phyloP scores from a whole-genome alignment of 1,140 invertebrate genomes.

The Drosophila lini region DNA sequence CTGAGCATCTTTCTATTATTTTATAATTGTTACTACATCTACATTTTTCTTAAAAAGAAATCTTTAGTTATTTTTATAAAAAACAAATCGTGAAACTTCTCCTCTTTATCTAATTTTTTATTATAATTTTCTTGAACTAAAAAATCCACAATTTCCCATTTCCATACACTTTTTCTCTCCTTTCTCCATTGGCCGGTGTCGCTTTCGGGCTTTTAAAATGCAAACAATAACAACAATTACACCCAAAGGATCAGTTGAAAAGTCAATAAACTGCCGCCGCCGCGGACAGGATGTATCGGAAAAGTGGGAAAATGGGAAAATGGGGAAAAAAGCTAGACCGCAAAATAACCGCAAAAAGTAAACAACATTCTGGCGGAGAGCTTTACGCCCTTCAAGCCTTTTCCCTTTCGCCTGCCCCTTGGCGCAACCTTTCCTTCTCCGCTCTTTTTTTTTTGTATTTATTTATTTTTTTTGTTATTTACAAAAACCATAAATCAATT shows the following conservation, averaged over 20 bases:
- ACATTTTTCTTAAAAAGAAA: too few relatives aligned
- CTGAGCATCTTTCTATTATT: too few relatives aligned
- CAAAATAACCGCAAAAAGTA: conserved; percentile 81
- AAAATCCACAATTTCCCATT: too few relatives aligned
- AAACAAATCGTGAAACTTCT: too few relatives aligned
- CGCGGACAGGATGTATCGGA: conserved; percentile 25
- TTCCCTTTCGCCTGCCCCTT: conserved; percentile 25
- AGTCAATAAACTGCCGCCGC: conserved; percentile 66
- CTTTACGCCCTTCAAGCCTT: conserved; percentile 17
- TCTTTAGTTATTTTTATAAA: too few relatives aligned
- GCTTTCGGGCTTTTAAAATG: conserved; percentile 51
- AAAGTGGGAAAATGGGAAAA: conserved; percentile 25
- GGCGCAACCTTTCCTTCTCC: conserved; percentile 62
- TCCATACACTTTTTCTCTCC: too few relatives aligned
- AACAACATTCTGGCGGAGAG: conserved; percentile 44
- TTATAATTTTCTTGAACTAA: too few relatives aligned
- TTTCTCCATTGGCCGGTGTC: background rate
- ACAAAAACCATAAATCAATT: conserved; percentile 84
- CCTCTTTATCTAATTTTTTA: too few relatives aligned
- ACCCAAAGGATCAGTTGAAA: conserved; percentile 82
- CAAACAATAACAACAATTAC: conserved; percentile 78
- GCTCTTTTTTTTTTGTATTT: conserved; percentile 37
- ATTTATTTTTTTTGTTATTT: conserved; percentile 64
- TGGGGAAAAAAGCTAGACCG: conserved; percentile 61
- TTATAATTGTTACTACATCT: too few relatives aligned